Percentiles rank a stretch among this genome's conserved stretches.
Conservation (phyloP, 92 coral and sea anemone species). For the Epizoanthus stellaris region DNA sequence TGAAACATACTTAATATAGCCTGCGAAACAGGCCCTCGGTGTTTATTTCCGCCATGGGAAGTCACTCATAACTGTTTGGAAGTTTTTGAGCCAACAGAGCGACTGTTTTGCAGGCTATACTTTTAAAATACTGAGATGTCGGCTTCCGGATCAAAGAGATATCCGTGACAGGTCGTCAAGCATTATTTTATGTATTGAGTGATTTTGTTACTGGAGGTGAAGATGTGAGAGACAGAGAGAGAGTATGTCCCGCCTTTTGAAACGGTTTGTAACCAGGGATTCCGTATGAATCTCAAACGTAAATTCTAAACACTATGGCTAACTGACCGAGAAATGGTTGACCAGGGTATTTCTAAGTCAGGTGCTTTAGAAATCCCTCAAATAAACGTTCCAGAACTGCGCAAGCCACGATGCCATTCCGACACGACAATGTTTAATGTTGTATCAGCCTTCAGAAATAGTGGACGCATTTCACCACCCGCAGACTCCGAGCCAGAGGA, state of each 20-base stretch:
- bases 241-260: background rate
- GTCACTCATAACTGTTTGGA: too few species aligned
- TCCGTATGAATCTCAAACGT: background rate
- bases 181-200: background rate
- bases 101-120: too few species aligned
- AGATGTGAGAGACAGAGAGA: background rate
- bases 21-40: too few species aligned
- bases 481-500: background rate
- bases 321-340: constrained; percentile 8
- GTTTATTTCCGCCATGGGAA: too few species aligned
- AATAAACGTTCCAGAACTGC: background rate
- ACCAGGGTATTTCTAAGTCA: constrained; percentile 17
- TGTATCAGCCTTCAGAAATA: constrained; percentile 17
- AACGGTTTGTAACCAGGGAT: background rate
- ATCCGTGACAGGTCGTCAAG: background rate
- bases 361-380: constrained; percentile 15
- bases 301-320: background rate
- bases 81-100: too few species aligned
- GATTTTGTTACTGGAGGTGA: background rate
- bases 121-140: background rate
- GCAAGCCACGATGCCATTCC: constrained; percentile 20
- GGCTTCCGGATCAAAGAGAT: constrained; percentile 15
- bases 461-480: constrained; percentile 10
- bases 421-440: constrained; percentile 29
- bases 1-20: too few species aligned